Percentiles rank a stretch among this genome's conserved stretches.
Evolutionary conservation across 2,888 invertebrate species (phyloP).

Genomic region (Drosophila diplacantha): DNA sequence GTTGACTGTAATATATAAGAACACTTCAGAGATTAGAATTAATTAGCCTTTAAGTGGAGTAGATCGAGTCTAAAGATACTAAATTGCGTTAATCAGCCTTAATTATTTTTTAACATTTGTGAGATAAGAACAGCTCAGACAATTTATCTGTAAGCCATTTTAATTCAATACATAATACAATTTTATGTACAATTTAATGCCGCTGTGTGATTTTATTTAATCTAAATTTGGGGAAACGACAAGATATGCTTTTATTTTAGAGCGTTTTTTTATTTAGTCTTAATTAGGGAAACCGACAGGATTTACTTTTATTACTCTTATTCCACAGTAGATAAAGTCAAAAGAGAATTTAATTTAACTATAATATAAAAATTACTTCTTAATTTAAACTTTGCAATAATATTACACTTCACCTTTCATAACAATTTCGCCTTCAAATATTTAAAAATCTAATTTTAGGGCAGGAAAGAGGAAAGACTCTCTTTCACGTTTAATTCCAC

Average conservation of each 20-base stretch:
- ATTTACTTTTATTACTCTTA: no score
- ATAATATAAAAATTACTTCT: background rate
- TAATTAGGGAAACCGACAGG: no score
- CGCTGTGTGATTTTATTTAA: no score
- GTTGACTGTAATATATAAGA: slow-evolving; percentile 2
- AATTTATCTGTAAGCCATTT: background rate
- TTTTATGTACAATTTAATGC: background rate
- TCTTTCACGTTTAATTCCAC: background rate
- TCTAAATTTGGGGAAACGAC: no score
- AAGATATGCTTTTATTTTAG: no score
- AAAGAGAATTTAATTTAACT: no score
- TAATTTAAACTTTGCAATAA: no score
- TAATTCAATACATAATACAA: background rate
- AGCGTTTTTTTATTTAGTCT: no score
- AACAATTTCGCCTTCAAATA: background rate
- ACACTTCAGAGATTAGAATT: background rate
- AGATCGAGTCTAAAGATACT: background rate
- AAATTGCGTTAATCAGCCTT: background rate
- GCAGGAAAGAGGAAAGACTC: background rate
- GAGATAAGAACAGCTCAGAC: background rate
- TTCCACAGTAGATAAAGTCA: background rate
- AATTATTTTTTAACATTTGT: background rate
- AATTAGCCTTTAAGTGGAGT: background rate
- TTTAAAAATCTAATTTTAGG: no score
- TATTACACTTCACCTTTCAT: slow-evolving; percentile 15